phyloP scores from a whole-genome alignment of 2,888 invertebrate species.

The Therioaphis trifolii region DNA sequence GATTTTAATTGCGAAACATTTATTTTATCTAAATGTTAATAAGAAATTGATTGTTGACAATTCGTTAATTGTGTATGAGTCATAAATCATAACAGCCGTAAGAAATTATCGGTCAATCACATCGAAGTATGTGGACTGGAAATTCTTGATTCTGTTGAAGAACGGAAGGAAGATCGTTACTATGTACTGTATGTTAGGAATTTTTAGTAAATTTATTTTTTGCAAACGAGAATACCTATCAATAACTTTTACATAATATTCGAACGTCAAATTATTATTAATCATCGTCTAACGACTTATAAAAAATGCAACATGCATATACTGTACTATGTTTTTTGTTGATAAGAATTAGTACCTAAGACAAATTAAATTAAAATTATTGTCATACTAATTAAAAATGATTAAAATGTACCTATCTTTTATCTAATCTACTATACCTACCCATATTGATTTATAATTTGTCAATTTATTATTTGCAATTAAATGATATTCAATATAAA shows the following conservation, averaged over 20 bases:
- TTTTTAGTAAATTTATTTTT: background rate
- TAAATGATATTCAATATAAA: too few species aligned
- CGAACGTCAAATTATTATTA: background rate
- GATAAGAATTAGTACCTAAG: too few species aligned
- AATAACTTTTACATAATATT: background rate
- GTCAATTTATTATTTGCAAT: too few species aligned
- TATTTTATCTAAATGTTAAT: constrained; percentile 19
- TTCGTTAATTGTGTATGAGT: constrained; percentile 35
- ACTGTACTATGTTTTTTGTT: background rate
- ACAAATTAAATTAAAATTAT: too few species aligned
- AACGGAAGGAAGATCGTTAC: background rate
- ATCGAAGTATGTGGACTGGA: background rate
- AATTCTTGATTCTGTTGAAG: background rate
- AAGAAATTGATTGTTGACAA: constrained; percentile 34
- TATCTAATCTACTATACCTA: too few species aligned
- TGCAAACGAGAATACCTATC: background rate
- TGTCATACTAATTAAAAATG: too few species aligned
- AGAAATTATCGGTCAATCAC: constrained; percentile 30
- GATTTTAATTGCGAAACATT: constrained; percentile 13
- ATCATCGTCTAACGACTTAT: background rate
- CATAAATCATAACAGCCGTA: constrained; percentile 17
- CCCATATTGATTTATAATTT: too few species aligned
- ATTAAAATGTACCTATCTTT: too few species aligned
- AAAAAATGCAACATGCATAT: background rate
- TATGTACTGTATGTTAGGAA: background rate